Conservation (phyloP, 2,888 invertebrate genomes). For the Drosophila helvetica region DNA sequence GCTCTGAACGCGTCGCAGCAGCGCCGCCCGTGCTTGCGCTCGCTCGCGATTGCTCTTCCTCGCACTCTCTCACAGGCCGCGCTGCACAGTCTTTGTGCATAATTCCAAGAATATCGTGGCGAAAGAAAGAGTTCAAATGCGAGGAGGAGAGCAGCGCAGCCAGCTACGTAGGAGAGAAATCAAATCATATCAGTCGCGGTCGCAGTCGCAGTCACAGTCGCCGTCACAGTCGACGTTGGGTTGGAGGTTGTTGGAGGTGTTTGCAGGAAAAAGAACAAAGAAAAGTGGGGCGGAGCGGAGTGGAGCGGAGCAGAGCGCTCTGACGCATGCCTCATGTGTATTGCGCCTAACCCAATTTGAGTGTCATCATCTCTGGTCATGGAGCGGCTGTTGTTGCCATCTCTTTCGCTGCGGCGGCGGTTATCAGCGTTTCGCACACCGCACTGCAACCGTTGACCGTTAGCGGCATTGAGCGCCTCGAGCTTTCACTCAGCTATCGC, state of each 20-base stretch:
- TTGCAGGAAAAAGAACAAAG: conserved; percentile 20
- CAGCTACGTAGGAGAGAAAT: conserved; percentile 35
- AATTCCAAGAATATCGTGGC: conserved; percentile 46
- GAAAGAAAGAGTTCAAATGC: conserved; percentile 30
- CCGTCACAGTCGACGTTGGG: conserved; percentile 5
- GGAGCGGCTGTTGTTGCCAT: conserved; percentile 26
- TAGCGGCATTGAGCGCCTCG: conserved; percentile 2
- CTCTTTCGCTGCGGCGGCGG: conserved; percentile 3
- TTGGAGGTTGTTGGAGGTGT: background rate
- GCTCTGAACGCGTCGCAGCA: conserved; percentile 8
- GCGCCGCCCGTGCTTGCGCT: background rate
- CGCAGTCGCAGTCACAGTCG: conserved; percentile 12
- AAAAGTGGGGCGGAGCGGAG: conserved; percentile 4
- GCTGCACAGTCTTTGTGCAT: conserved; percentile 40
- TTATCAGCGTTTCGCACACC: background rate
- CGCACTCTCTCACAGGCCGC: conserved; percentile 2
- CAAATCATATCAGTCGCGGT: conserved; percentile 22
- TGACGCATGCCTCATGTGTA: conserved; percentile 54
- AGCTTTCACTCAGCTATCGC: conserved; percentile 45
- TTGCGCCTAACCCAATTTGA: conserved; percentile 70
- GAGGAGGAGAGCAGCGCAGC: conserved; percentile 2
- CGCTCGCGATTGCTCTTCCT: conserved; percentile 4
- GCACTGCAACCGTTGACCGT: background rate
- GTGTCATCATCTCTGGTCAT: conserved; percentile 67
- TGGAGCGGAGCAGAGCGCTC: conserved; percentile 7